A percentile compares a stretch with the other conserved stretches of the same genome.
Evolutionary conservation across 2,113 vertebrate species (phyloP).

Genomic region (Platichthys stellatus): DNA sequence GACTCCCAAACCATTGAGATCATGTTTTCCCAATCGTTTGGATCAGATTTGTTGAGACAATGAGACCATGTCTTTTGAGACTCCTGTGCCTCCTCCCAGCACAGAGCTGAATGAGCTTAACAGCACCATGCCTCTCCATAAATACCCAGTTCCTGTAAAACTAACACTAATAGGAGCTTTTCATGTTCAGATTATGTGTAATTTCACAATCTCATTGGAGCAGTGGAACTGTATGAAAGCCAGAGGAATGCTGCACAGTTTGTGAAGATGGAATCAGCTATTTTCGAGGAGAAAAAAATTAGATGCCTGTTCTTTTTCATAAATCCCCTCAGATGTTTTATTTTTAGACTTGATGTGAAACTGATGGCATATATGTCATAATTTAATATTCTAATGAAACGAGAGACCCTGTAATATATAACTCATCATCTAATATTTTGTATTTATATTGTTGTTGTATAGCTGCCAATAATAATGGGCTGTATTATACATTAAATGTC

Average conservation of each 20-base stretch:
- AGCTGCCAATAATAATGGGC: slow-evolving; percentile 6
- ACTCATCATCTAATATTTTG: neutral
- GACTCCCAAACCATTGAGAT: too few relatives aligned
- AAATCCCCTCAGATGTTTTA: slow-evolving; percentile 32
- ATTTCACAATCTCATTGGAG: neutral
- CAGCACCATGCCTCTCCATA: neutral
- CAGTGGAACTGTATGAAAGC: neutral
- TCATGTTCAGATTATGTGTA: neutral
- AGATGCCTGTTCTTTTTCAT: slow-evolving; percentile 40
- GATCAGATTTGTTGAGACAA: too few relatives aligned
- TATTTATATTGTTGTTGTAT: slow-evolving; percentile 39
- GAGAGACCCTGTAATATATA: slow-evolving; percentile 13
- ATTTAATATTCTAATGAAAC: slow-evolving; percentile 15
- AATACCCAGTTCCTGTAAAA: too few relatives aligned
- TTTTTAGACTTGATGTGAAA: slow-evolving; percentile 38
- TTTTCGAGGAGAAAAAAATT: slow-evolving; percentile 15
- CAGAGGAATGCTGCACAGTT: slow-evolving; percentile 9
- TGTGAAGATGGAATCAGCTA: slow-evolving; percentile 2
- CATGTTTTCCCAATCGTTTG: too few relatives aligned
- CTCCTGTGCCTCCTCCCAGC: too few relatives aligned
- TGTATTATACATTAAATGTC: slow-evolving; percentile 33
- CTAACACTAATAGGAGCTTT: neutral
- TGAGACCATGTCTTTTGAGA: too few relatives aligned
- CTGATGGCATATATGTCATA: neutral
- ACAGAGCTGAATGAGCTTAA: too few relatives aligned